These are phyloP conservation scores for Mythimna vitellina DNA, from an alignment of 2,888 invertebrate genomes.

Conservation along the genomic window DNA sequence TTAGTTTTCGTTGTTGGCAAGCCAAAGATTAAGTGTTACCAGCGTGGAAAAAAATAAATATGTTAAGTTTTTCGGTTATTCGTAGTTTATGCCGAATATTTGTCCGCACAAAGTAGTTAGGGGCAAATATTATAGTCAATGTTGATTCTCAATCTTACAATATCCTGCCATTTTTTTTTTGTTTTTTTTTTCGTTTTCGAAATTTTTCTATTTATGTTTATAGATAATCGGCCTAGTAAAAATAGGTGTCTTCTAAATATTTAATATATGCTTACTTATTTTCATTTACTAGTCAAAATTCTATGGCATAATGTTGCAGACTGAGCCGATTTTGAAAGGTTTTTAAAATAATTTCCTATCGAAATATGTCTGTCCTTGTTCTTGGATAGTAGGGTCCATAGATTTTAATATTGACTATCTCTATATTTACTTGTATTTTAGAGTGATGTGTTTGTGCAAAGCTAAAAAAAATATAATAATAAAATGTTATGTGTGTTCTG, in stretches of 20 bases:
- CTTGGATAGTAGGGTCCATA: conserved; percentile 87
- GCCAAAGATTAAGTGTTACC: conserved; percentile 77
- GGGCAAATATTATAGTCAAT: conserved; percentile 62
- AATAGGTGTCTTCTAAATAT: conserved; percentile 35
- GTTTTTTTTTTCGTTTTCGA: conserved; percentile 35
- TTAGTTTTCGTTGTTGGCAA: conserved; percentile 67
- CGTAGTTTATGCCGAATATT: conserved; percentile 59
- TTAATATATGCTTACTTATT: conserved; percentile 29
- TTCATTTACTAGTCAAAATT: conserved; percentile 69
- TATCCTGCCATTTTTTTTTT: conserved; percentile 66
- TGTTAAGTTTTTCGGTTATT: conserved; percentile 63
- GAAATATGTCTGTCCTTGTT: conserved; percentile 71
- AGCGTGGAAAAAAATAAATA: conserved; percentile 58
- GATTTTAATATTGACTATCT: conserved; percentile 75
- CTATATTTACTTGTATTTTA: conserved; percentile 74
- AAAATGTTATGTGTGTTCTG: conserved; percentile 20
- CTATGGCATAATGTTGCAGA: conserved; percentile 71
- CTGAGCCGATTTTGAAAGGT: conserved; percentile 71
- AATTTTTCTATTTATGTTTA: conserved; percentile 51
- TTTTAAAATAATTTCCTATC: conserved; percentile 74
- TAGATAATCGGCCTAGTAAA: conserved; percentile 55
- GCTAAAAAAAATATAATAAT: too few species aligned
- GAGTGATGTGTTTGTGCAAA: not conserved
- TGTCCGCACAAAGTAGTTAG: conserved; percentile 72
- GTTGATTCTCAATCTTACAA: conserved; percentile 55